Evolutionary conservation across 1,140 invertebrate species (phyloP), one percentile per base, ranked within the genome.

Genomic region (Achatina immaculata): DNA sequence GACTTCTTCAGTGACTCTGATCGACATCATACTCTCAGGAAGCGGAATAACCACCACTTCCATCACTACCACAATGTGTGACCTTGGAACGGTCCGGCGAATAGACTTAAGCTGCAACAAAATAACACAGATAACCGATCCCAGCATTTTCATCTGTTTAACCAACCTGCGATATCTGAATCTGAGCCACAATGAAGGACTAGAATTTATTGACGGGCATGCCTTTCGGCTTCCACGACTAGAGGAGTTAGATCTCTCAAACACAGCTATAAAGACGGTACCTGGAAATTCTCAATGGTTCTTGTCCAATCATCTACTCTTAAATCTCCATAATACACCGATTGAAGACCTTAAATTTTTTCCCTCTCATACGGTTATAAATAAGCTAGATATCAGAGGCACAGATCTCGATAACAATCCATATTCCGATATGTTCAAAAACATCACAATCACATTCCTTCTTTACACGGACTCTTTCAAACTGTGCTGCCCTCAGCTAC

Each of bases 381-480:
- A 36, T 11, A 68, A 16, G 16, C 14, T 72, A 6, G 69, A 72
- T 28, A 38, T 72, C 11, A 42, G 69, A 72, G 40, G 34, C 36
- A 45, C n/a, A 16, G 28, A 9, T 38, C 19, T 43, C 28, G 14
- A 42, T 43, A 19, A 45, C 16, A 3, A 43, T 4, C 55, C 55
- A 43, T 72, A 45, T 16, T 9, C 69, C 19, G 69, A 72, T 6
- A 72, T 72, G 69, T 72, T 72, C 40, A n/a, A 6, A 14, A 7
- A 72, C 42, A n/a, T 72, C 21, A 45, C 19, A 43, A 45, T 72
- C 7, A 14, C 24, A 3, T 24, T 11, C 2, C n/a, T 1, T 28
- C 42, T 80, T 19, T 24, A 24, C 51, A 28, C 65, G 0, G 73
- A 81, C 65, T 68, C 62, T 24, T 80, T 62, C 65, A 80, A 80